These are phyloP conservation scores for Timema cristinae DNA, from an alignment of 2,888 invertebrate genomes.

Conservation along the genomic window DNA sequence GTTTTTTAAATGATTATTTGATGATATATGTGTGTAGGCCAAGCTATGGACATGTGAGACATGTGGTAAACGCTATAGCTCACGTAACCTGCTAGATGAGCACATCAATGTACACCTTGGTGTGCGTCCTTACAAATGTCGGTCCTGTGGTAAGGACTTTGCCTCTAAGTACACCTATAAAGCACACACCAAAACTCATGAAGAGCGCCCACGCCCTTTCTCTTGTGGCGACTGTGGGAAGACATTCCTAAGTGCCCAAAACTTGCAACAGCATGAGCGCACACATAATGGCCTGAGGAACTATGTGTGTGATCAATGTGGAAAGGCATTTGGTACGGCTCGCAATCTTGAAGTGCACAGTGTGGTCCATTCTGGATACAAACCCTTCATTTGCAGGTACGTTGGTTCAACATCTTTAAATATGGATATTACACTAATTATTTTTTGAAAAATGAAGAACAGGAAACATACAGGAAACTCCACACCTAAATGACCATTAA, in stretches of 20 bases:
- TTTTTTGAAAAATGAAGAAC: too few relatives aligned
- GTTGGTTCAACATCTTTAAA: too few relatives aligned
- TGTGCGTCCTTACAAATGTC: conserved; percentile 61
- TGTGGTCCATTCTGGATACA: conserved; percentile 71
- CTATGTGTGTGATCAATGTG: conserved; percentile 63
- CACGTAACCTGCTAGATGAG: conserved; percentile 64
- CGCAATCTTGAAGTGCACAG: conserved; percentile 75
- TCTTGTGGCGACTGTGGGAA: conserved; percentile 65
- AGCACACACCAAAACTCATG: conserved; percentile 72
- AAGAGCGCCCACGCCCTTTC: conserved; percentile 62
- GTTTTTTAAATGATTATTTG: too few relatives aligned
- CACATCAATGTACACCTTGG: conserved; percentile 70
- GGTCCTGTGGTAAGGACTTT: conserved; percentile 65
- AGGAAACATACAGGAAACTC: too few relatives aligned
- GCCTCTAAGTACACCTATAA: conserved; percentile 75
- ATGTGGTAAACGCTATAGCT: conserved; percentile 66
- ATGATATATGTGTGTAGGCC: too few relatives aligned
- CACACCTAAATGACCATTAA: too few relatives aligned
- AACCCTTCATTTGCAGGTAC: conserved; percentile 59
- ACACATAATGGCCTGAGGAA: conserved; percentile 69
- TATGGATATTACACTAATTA: too few relatives aligned
- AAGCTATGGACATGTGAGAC: conserved; percentile 61
- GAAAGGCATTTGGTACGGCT: conserved; percentile 69
- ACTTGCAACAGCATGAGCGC: conserved; percentile 68
- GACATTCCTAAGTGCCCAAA: conserved; percentile 71